Conservation (phyloP, 2,113 vertebrate genomes). For the Lethenteron reissneri region DNA sequence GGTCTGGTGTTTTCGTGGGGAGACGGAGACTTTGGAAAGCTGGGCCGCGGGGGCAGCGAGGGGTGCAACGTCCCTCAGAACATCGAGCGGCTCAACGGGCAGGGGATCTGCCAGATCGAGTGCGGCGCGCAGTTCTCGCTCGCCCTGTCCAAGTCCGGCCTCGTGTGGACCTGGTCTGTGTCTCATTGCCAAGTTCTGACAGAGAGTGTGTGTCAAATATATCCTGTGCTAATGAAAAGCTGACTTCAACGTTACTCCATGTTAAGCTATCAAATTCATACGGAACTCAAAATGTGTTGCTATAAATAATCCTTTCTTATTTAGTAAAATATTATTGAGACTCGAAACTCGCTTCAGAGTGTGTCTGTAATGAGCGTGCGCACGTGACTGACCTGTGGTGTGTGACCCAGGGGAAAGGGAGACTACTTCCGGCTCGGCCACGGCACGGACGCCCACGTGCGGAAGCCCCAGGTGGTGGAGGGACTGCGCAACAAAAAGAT, state of each 20-base stretch:
- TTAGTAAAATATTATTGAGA: no score
- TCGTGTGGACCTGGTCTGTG: slow-evolving; percentile 89
- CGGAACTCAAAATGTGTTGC: no score
- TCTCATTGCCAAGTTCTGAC: no score
- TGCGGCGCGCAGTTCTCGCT: slow-evolving; percentile 93
- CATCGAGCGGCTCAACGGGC: slow-evolving; percentile 79
- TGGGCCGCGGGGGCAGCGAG: slow-evolving; percentile 88
- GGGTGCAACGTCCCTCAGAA: slow-evolving; percentile 98
- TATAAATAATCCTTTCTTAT: no score
- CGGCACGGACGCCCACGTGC: slow-evolving; percentile 78
- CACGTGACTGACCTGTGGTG: neutral
- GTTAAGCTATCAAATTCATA: no score
- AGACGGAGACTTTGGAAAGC: slow-evolving; percentile 87
- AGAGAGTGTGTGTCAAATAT: no score
- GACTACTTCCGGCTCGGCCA: slow-evolving; percentile 92
- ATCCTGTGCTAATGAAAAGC: no score
- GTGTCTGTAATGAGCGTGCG: no score
- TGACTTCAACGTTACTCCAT: no score
- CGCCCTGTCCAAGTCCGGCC: slow-evolving; percentile 85
- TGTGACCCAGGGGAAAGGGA: slow-evolving; percentile 58
- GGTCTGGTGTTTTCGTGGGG: slow-evolving; percentile 97
- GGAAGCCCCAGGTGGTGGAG: slow-evolving; percentile 92
- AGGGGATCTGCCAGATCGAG: slow-evolving; percentile 85
- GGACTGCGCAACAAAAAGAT: slow-evolving; percentile 84
- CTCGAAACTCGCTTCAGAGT: no score